Conservation (phyloP, 2,797 vertebrate species). For the Acanthiza pusilla region DNA sequence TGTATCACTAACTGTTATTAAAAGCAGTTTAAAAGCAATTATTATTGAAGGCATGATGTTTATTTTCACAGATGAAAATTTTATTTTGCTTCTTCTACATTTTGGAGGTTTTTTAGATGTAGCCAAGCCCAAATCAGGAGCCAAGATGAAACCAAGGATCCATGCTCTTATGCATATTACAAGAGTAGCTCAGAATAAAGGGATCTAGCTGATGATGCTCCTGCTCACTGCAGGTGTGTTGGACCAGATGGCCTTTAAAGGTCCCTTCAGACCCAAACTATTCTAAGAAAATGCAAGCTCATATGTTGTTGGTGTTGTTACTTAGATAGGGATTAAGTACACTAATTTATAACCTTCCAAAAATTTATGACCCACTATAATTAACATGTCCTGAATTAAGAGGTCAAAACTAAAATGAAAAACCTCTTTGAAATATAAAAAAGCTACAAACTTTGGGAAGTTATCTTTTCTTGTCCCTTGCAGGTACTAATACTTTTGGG, state of each 20-base stretch:
- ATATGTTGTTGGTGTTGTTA: neutral
- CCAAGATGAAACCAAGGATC: neutral
- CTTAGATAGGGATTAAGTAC: neutral
- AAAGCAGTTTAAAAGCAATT: neutral
- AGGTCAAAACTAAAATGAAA: neutral
- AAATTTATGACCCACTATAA: neutral
- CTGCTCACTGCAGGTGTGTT: neutral
- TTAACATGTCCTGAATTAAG: neutral
- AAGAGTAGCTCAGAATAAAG: neutral
- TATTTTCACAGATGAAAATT: neutral
- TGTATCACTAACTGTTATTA: neutral
- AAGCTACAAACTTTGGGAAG: neutral
- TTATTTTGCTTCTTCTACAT: neutral
- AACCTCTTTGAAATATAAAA: neutral
- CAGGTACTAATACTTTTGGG: neutral
- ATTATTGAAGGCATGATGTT: neutral
- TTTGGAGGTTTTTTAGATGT: neutral
- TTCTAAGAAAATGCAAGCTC: neutral
- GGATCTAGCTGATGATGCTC: neutral
- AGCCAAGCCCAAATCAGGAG: neutral
- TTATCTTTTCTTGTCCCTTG: neutral
- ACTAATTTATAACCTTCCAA: neutral
- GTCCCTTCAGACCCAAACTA: neutral
- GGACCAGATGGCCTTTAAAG: neutral
- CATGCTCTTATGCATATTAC: neutral